Conservation (phyloP, 2,888 invertebrate genomes). For the Arge pagana region DNA sequence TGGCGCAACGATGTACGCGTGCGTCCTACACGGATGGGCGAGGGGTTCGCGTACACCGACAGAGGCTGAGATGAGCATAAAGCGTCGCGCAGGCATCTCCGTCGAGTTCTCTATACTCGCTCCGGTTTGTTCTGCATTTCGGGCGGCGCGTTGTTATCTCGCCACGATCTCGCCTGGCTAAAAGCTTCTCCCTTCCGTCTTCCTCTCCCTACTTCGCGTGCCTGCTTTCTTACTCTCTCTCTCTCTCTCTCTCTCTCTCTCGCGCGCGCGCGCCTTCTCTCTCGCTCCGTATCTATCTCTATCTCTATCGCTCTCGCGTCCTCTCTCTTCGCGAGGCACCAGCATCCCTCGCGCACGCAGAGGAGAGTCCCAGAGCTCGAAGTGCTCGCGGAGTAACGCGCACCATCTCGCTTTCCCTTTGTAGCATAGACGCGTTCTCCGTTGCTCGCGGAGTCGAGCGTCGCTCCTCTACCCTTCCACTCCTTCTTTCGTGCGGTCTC, state of each 20-base stretch:
- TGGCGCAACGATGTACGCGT: background rate
- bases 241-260: constrained; percentile 36
- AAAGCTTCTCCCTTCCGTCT: constrained; percentile 56
- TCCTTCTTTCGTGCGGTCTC: too few relatives aligned
- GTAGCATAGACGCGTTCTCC: too few relatives aligned
- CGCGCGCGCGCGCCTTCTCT: constrained; percentile 31
- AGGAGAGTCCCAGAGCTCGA: too few relatives aligned
- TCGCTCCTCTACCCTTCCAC: too few relatives aligned
- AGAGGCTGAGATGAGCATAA: too few relatives aligned
- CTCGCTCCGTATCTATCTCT: constrained; percentile 16
- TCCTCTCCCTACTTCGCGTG: constrained; percentile 36
- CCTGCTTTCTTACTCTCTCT: constrained; percentile 48
- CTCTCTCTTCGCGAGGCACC: constrained; percentile 5
- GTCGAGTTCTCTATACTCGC: constrained; percentile 24
- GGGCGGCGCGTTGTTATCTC: constrained; percentile 53
- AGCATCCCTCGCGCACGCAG: background rate
- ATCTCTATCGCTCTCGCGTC: constrained; percentile 7
- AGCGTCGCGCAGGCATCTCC: background rate
- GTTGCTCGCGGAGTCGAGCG: too few relatives aligned
- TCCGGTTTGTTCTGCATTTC: constrained; percentile 53
- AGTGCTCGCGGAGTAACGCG: too few relatives aligned
- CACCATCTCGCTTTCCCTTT: too few relatives aligned
- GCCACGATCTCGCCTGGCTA: constrained; percentile 58
- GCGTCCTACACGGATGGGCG: background rate
- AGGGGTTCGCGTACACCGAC: background rate